These are phyloP conservation scores for Sardinella longiceps DNA, from an alignment of 2,797 vertebrate species.

Conservation along the genomic window DNA sequence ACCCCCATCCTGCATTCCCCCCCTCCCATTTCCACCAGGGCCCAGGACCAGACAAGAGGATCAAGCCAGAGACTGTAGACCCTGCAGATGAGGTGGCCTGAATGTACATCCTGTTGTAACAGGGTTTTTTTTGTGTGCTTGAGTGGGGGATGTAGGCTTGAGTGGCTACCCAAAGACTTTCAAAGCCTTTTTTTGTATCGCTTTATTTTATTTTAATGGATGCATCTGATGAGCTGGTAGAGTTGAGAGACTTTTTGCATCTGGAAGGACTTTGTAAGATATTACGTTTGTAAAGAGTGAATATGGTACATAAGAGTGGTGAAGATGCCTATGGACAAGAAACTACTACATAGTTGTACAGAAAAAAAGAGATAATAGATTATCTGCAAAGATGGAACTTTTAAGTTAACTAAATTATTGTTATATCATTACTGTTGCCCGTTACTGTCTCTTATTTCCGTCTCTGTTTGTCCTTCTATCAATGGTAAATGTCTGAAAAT, in stretches of 20 bases:
- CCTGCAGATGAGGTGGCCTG: slow-evolving; percentile 54
- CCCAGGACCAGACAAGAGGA: slow-evolving; percentile 40
- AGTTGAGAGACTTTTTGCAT: slow-evolving; percentile 32
- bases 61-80: slow-evolving; percentile 58
- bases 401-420: slow-evolving; percentile 83
- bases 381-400: slow-evolving; percentile 60
- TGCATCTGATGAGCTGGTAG: slow-evolving; percentile 53
- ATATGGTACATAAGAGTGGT: slow-evolving; percentile 49
- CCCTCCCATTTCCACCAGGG: background rate
- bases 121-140: slow-evolving; percentile 49
- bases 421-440: slow-evolving; percentile 66
- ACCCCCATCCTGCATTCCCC: background rate
- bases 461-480: slow-evolving; percentile 49
- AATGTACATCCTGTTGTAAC: slow-evolving; percentile 28
- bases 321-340: slow-evolving; percentile 57
- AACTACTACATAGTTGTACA: slow-evolving; percentile 58
- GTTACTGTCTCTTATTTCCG: slow-evolving; percentile 46
- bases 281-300: slow-evolving; percentile 52
- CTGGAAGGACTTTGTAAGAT: background rate
- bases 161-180: slow-evolving; percentile 73
- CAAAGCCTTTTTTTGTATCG: slow-evolving; percentile 44
- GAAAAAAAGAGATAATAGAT: slow-evolving; percentile 58
- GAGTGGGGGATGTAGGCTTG: slow-evolving; percentile 58
- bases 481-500: slow-evolving; percentile 55
- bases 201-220: slow-evolving; percentile 63